phyloP scores from a whole-genome alignment of 2,113 vertebrate genomes.

The Verasper variegatus region DNA sequence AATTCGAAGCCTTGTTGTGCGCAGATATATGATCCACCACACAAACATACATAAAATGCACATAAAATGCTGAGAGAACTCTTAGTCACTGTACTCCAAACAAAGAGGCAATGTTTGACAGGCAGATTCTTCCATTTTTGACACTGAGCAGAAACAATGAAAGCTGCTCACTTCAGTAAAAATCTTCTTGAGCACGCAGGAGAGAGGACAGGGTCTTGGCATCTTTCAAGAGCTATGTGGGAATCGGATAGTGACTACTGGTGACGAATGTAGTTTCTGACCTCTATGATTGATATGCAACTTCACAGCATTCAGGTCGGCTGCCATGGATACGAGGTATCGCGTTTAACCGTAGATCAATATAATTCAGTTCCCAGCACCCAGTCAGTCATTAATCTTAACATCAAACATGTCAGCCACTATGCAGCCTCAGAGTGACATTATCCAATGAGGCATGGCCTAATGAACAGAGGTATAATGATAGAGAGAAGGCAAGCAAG shows the following conservation, averaged over 20 bases:
- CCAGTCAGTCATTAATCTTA: constrained; percentile 72
- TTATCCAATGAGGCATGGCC: constrained; percentile 60
- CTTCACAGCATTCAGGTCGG: constrained; percentile 53
- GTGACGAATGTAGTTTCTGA: constrained; percentile 66
- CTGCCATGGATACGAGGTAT: constrained; percentile 57
- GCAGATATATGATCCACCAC: constrained; percentile 20
- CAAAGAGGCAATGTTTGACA: constrained; percentile 42
- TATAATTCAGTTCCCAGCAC: constrained; percentile 59
- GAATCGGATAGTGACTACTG: constrained; percentile 34
- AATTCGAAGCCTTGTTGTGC: constrained; percentile 29
- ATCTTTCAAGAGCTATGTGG: constrained; percentile 44
- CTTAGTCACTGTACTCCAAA: constrained; percentile 19
- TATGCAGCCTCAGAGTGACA: constrained; percentile 49
- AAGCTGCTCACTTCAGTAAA: constrained; percentile 53
- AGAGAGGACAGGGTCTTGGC: constrained; percentile 18
- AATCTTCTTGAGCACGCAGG: constrained; percentile 7
- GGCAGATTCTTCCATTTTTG: constrained; percentile 42
- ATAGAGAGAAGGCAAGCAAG: constrained; percentile 44
- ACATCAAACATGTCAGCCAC: constrained; percentile 64
- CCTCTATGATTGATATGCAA: constrained; percentile 59
- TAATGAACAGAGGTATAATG: constrained; percentile 67
- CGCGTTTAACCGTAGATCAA: constrained; percentile 71
- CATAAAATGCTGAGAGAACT: not conserved
- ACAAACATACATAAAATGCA: not conserved
- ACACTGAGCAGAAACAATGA: constrained; percentile 39